Conservation (phyloP, 2,888 invertebrate genomes). For the Xanthorhoe spadicearia region DNA sequence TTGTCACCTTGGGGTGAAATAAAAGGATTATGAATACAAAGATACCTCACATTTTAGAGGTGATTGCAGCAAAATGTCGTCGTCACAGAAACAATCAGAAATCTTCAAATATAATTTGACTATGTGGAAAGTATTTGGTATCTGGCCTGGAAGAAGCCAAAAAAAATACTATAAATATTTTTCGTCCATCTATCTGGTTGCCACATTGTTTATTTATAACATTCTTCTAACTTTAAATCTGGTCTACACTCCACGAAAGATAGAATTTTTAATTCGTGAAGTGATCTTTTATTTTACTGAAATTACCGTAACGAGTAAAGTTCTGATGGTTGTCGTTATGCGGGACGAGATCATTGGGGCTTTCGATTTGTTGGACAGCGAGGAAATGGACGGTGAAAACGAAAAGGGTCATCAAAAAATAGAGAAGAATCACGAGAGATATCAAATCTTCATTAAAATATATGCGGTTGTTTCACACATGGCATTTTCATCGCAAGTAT, state of each 20-base stretch:
- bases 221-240: constrained; percentile 64
- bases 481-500: constrained; percentile 52
- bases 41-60: constrained; percentile 15
- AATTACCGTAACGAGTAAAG: constrained; percentile 61
- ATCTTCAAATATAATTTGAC: constrained; percentile 59
- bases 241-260: constrained; percentile 60
- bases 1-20: constrained; percentile 44
- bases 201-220: constrained; percentile 58
- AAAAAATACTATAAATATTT: constrained; percentile 62
- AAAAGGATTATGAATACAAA: constrained; percentile 33
- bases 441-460: constrained; percentile 54
- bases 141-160: constrained; percentile 59
- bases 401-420: constrained; percentile 52
- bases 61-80: constrained; percentile 36
- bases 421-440: constrained; percentile 48
- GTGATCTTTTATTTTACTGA: constrained; percentile 67
- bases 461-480: constrained; percentile 52
- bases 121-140: constrained; percentile 61
- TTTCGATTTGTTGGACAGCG: constrained; percentile 62
- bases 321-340: constrained; percentile 60
- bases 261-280: constrained; percentile 67
- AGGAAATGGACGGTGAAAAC: constrained; percentile 58
- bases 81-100: constrained; percentile 49
- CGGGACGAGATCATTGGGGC: constrained; percentile 56
- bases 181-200: constrained; percentile 55